phyloP scores from a whole-genome alignment of 2,888 invertebrate genomes.

The Amblyjoppa fuscipennis region DNA sequence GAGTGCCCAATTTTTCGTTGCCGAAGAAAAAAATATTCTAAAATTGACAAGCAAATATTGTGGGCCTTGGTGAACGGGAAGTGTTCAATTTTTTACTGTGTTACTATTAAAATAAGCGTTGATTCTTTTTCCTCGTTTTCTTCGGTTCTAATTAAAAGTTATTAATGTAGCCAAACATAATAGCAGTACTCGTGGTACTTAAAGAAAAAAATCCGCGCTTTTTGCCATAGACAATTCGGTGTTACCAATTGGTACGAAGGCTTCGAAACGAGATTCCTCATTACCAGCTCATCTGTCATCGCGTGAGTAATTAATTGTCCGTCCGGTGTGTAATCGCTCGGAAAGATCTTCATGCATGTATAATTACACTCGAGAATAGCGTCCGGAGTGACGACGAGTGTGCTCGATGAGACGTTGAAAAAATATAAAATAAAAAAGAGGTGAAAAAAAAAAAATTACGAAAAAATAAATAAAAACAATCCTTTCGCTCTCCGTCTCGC shows the following conservation, averaged over 20 bases:
- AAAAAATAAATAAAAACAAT: constrained; percentile 8
- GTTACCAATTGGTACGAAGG: not conserved
- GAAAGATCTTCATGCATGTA: constrained; percentile 40
- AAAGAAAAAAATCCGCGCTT: not conserved
- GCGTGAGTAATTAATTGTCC: constrained; percentile 40
- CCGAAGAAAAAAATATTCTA: not conserved
- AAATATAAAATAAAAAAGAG: constrained; percentile 1
- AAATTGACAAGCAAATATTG: not conserved
- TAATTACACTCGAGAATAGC: constrained; percentile 44
- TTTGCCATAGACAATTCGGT: not conserved
- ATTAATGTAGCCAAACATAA: not conserved
- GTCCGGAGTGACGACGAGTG: constrained; percentile 19
- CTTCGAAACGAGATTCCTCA: constrained; percentile 8
- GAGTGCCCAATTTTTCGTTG: not conserved
- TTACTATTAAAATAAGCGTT: constrained; percentile 1
- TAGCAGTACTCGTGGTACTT: not conserved
- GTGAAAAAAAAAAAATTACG: not conserved
- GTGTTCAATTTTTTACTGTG: not conserved
- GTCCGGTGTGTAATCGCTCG: constrained; percentile 29
- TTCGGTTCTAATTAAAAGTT: not conserved
- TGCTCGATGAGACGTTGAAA: constrained; percentile 23
- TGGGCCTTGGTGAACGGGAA: not conserved
- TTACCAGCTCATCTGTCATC: constrained; percentile 45
- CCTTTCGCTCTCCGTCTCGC: constrained; percentile 10
- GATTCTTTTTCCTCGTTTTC: not conserved